Evolutionary conservation across 2,888 invertebrate genomes (phyloP).

Genomic region (Heterodera filipjevi): DNA sequence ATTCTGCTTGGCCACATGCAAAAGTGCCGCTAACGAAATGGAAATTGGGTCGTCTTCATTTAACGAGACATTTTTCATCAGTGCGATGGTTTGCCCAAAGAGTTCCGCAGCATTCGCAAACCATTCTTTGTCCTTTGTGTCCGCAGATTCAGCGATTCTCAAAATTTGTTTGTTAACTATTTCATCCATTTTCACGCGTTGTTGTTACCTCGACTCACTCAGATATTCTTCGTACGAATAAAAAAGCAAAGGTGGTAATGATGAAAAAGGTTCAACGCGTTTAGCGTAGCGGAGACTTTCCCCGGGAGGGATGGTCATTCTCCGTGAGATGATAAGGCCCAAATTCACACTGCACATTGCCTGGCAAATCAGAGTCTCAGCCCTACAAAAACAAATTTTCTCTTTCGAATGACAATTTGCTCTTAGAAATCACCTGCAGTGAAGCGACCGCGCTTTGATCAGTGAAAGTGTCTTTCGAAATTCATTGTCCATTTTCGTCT

Average conservation of each 20-base stretch:
- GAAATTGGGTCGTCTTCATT: background rate
- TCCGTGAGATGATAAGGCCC: background rate
- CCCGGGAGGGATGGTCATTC: slow-evolving; percentile 11
- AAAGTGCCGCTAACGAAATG: background rate
- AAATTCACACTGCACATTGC: slow-evolving; percentile 19
- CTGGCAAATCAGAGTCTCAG: slow-evolving; percentile 17
- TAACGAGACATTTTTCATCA: slow-evolving; percentile 14
- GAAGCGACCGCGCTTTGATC: slow-evolving; percentile 5
- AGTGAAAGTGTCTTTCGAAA: slow-evolving; percentile 5
- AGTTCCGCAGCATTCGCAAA: slow-evolving; percentile 20
- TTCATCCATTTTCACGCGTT: background rate
- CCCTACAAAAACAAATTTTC: background rate
- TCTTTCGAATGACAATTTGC: background rate
- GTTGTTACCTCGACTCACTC: slow-evolving; percentile 17
- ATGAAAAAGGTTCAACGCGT: slow-evolving; percentile 6
- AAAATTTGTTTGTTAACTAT: background rate
- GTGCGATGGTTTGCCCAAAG: slow-evolving; percentile 17
- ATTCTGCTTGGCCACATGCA: slow-evolving; percentile 27
- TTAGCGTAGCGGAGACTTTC: slow-evolving; percentile 19
- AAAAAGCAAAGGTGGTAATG: background rate
- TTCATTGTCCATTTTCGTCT: slow-evolving; percentile 22
- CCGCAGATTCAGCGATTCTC: background rate
- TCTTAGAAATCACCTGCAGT: background rate
- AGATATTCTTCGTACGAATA: slow-evolving; percentile 23
- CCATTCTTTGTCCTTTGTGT: background rate